Evolutionary conservation across 2,888 invertebrate species (phyloP).

Genomic region (Acleris sparsana): DNA sequence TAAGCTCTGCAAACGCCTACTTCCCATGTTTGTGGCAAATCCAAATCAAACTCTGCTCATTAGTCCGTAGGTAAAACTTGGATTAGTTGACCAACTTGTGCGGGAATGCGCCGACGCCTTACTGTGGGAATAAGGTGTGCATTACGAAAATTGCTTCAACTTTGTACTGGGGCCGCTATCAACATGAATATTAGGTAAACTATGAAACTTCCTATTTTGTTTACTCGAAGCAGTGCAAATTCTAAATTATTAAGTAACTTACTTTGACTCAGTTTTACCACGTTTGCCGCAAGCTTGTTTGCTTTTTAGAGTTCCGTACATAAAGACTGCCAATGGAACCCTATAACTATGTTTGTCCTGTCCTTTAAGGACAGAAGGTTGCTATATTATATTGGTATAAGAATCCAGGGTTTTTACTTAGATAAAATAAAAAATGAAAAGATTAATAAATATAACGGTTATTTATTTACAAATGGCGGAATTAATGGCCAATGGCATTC

Average conservation of each 20-base stretch:
- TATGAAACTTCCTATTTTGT: conserved; percentile 26
- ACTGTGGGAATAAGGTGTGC: conserved; percentile 60
- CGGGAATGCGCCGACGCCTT: conserved; percentile 45
- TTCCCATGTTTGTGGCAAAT: conserved; percentile 62
- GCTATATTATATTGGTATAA: too few species aligned
- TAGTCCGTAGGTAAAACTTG: conserved; percentile 81
- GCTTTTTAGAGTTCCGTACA: neutral
- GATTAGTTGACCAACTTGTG: conserved; percentile 80
- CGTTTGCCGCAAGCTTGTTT: neutral
- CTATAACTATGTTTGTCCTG: too few species aligned
- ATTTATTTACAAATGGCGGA: too few species aligned
- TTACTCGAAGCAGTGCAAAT: conserved; percentile 11
- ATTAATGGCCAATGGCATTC: too few species aligned
- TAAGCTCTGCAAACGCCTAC: conserved; percentile 57
- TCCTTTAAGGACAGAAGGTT: too few species aligned
- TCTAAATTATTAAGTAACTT: conserved; percentile 5
- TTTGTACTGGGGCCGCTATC: conserved; percentile 37
- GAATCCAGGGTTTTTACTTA: too few species aligned
- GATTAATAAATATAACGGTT: too few species aligned
- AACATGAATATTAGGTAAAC: conserved; percentile 28
- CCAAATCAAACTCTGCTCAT: conserved; percentile 82
- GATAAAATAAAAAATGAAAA: too few species aligned
- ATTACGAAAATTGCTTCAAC: conserved; percentile 37
- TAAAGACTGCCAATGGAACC: too few species aligned
- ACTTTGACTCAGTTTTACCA: conserved; percentile 1